Conservation (phyloP, 2,888 invertebrate genomes). For the Chrysolina oricalcia region DNA sequence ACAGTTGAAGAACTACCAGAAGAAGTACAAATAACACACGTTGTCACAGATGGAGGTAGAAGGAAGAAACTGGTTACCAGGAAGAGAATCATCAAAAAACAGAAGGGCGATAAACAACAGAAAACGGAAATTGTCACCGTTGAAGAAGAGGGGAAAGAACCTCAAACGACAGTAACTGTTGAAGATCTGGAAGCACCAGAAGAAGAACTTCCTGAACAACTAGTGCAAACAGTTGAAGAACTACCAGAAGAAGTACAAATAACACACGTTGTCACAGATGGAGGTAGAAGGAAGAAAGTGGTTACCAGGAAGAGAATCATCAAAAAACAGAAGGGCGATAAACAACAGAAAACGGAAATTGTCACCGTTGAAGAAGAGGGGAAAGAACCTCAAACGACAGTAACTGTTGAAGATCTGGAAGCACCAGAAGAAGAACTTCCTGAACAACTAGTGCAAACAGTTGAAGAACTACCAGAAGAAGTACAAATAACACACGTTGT, state of each 20-base stretch:
- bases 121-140: constrained; percentile 62
- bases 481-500: constrained; percentile 61
- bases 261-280: constrained; percentile 55
- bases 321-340: constrained; percentile 68
- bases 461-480: constrained; percentile 61
- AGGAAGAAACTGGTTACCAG: constrained; percentile 63
- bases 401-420: constrained; percentile 61
- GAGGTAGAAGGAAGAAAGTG: constrained; percentile 58
- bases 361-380: constrained; percentile 71
- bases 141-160: constrained; percentile 67
- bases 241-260: constrained; percentile 60
- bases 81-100: constrained; percentile 59
- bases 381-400: constrained; percentile 65
- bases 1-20: constrained; percentile 56
- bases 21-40: constrained; percentile 48
- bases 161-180: constrained; percentile 68
- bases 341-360: constrained; percentile 69
- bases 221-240: no score
- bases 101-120: constrained; percentile 62
- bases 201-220: constrained; percentile 44
- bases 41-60: constrained; percentile 66
- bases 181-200: constrained; percentile 65
- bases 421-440: constrained; percentile 60
- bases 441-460: constrained; percentile 32
- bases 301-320: constrained; percentile 68